Conservation (phyloP, 2,888 invertebrate species). For the Cheiracanthium punctorium region DNA sequence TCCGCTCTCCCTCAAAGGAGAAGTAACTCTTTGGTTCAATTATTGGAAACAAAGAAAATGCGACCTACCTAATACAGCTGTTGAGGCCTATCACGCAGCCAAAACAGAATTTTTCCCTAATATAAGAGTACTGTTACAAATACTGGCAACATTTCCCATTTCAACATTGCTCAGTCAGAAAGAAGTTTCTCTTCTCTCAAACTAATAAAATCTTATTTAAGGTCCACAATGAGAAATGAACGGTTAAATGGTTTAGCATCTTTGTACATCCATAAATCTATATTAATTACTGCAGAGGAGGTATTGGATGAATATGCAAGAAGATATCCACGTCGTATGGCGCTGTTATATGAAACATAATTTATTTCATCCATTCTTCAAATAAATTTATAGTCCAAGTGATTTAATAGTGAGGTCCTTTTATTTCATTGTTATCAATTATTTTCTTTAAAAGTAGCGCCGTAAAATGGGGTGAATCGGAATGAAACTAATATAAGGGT, state of each 20-base stretch:
- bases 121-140: background rate
- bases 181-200: background rate
- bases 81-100: background rate
- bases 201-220: background rate
- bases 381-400: no score
- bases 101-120: background rate
- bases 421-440: no score
- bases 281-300: background rate
- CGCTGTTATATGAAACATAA: background rate
- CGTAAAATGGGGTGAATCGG: no score
- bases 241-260: background rate
- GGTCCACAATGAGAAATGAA: background rate
- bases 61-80: background rate
- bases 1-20: background rate
- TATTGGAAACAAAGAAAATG: background rate
- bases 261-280: background rate
- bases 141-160: background rate
- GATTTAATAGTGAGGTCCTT: no score
- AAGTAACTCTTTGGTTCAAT: background rate
- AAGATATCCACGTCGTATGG: background rate
- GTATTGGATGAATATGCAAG: constrained; percentile 4
- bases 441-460: no score
- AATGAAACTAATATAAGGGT: no score
- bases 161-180: constrained; percentile 4
- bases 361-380: no score